Percentiles rank a stretch among this genome's conserved stretches.
These are phyloP conservation scores for Leucophenga varia DNA, from an alignment of 1,140 invertebrate genomes.

Conservation along the genomic window DNA sequence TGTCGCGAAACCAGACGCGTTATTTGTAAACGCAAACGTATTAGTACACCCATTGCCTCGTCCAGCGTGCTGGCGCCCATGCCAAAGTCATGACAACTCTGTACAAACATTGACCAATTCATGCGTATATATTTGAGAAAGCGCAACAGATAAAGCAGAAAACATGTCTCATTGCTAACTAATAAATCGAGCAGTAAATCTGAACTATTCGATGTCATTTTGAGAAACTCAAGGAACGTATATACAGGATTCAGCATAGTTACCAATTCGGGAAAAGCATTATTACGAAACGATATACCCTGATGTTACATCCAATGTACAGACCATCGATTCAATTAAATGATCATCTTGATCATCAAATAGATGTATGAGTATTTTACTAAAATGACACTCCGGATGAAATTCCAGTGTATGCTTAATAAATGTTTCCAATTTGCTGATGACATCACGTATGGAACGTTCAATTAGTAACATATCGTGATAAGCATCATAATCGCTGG, in stretches of 20 bases:
- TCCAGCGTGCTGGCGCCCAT: conserved; percentile 66
- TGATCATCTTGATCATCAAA: conserved; percentile 87
- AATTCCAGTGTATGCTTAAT: conserved; percentile 76
- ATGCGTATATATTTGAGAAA: conserved; percentile 79
- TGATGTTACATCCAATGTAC: conserved; percentile 78
- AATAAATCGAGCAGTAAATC: conserved; percentile 80
- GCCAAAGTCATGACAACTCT: conserved; percentile 65
- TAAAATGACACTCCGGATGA: conserved; percentile 79
- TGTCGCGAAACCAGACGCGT: conserved; percentile 75
- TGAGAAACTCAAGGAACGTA: conserved; percentile 79
- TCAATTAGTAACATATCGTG: conserved; percentile 84
- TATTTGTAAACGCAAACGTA: conserved; percentile 73
- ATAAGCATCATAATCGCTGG: conserved; percentile 75
- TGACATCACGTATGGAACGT: conserved; percentile 75
- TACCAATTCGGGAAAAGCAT: conserved; percentile 70
- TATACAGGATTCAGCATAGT: conserved; percentile 75
- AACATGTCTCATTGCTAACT: conserved; percentile 86
- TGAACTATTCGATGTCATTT: conserved; percentile 75
- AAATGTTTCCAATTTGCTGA: conserved; percentile 76
- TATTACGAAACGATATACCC: conserved; percentile 76
- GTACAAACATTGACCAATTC: conserved; percentile 77
- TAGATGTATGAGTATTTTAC: conserved; percentile 80
- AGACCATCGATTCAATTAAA: conserved; percentile 84
- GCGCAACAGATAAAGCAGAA: conserved; percentile 78
- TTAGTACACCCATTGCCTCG: conserved; percentile 77